Evolutionary conservation across 2,888 invertebrate species (phyloP), one percentile per base, ranked within the genome.

Genomic region (Strigamia crassipes): DNA sequence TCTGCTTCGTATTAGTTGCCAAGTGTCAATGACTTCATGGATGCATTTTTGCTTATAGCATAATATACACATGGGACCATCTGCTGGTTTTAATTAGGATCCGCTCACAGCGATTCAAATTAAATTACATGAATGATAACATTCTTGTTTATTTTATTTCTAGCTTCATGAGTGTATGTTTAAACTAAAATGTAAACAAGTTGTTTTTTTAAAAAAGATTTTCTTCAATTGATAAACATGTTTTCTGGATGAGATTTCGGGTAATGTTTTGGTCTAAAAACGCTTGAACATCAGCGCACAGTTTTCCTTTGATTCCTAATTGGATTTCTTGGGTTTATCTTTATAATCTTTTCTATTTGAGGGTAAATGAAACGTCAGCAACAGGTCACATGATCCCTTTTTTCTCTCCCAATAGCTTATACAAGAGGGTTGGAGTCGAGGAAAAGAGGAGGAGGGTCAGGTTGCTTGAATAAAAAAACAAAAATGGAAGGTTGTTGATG

Each of bases 81-180:
- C 61, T 66, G 61, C 18, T 66, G 61, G n/a, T 21, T 66, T 66
- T 66, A 66, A 66, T 66, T 66, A 51, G 61, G 61, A 66, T 23
- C 21, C 1, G 18, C 18, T 66, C 12, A 66, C 61, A 23, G 23
- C 13, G 46, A 66, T 23, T 21, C 18, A 21, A n/a, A 66, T 23
- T 23, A 23, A 66, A 18, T 51, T 51, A 51, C n/a, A 51, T 18
- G 10, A 18, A 51, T 8, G 18, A 15, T 18, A 51, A 21, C 61
- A 66, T 66, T 21, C 61, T 21, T 23, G 61, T 46, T 46, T 46
- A n/a, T 46, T 46, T 46, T n/a, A 13, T n/a, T 46, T 46, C 15
- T n/a, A 46, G 15, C 46, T 46, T 38, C 38, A 38, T 38, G 6
- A 38, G 38, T 6, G 6, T 38, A 9, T 38, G 1, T 38, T 38